Evolutionary conservation across 1,140 invertebrate species (phyloP), one percentile per base, ranked within the genome.

Genomic region (Popillia japonica): DNA sequence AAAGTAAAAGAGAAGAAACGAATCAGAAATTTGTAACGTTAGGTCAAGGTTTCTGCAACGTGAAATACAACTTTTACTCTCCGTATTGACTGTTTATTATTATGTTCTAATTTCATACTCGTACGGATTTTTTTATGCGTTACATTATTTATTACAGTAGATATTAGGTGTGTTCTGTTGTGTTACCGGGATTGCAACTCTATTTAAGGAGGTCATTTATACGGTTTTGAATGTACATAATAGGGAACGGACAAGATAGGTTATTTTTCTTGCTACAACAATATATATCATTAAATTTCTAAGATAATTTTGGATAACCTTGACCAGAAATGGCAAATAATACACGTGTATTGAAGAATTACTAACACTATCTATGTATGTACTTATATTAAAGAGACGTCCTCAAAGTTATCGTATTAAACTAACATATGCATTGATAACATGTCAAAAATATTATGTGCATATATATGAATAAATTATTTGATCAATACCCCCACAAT

Each of bases 31-130:
- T 20, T 22, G 72, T 74, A 34, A 10, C 72, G 14, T 74, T 74
- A 74, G 61, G 61, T 68, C 61, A 68, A 68, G 61, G 61, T 68
- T 68, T 68, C 22, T 4, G n/a, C n/a, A 76, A 23, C 22, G 27
- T 23, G 41, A 34, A 76, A 77, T 40, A 75, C 72, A 17, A 78
- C 77, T 78, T 78, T 78, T 78, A 78, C 77, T 77, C 14, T 77
- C 40, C 22, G 23, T 48, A 8, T 4, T 22, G 23, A 48, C 41
- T 27, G 10, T n/a, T 22, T 68, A 4, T n/a, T n/a, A n/a, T 74
- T 74, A 40, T 74, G 34, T 74, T 74, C 72, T 44, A 42, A 41
- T 41, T 74, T 22, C 72, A 41, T 41, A 74, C 34, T n/a, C 9
- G 14, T n/a, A 17, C 14, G 17, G n/a, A 17, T 55, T 55, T 55